Evolutionary conservation across 2,797 vertebrate genomes (phyloP), one percentile per base, ranked within the genome.

Genomic region (Microctenopoma lineatum): DNA sequence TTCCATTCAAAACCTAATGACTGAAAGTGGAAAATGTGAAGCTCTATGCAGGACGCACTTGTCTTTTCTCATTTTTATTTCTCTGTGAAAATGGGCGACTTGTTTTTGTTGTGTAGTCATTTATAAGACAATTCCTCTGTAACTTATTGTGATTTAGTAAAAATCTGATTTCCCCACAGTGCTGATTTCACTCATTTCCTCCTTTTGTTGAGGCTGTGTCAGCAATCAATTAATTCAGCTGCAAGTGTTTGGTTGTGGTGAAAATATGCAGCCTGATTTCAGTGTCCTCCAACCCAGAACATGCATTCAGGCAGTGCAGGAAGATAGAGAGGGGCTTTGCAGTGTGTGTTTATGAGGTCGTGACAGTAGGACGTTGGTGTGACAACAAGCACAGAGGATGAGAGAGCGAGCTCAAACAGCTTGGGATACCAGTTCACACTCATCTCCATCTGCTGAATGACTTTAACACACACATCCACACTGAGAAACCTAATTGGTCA

Each of bases 281-380:
- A 58, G 57, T 21, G 29, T 38, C 9, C 0, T 44, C 57, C 32
- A 66, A 53, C 42, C 41, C 57, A 36, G 25, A 18, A 41, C 56
- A 52, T 46, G 42, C 32, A 50, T n/a, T 61, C 21, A 44, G 48
- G 12, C 14, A 36, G 38, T 45, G 54, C 39, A 52, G 14, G n/a
- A 4, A 32, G 25, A 53, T 27, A 58, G 47, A 62, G 26, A 62
- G 39, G 50, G 66, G 34, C 56, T 67, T 27, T 45, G 55, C 62
- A 77, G 60, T 80, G 67, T 48, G 69, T 54, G 62, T 39, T 41
- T 42, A 15, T 3, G 3, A 75, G 75, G 70, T 70, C 13, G 79
- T 78, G 79, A 81, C 83, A 88, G 88, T 80, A 85, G 78, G 80
- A 84, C 81, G 54, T 76, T 87, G 87, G 81, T 78, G 81, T 80